A percentile compares a stretch with the other conserved stretches of the same genome.
These are phyloP conservation scores for Halcyon badia DNA, from an alignment of 2,797 vertebrate genomes.

Conservation along the genomic window DNA sequence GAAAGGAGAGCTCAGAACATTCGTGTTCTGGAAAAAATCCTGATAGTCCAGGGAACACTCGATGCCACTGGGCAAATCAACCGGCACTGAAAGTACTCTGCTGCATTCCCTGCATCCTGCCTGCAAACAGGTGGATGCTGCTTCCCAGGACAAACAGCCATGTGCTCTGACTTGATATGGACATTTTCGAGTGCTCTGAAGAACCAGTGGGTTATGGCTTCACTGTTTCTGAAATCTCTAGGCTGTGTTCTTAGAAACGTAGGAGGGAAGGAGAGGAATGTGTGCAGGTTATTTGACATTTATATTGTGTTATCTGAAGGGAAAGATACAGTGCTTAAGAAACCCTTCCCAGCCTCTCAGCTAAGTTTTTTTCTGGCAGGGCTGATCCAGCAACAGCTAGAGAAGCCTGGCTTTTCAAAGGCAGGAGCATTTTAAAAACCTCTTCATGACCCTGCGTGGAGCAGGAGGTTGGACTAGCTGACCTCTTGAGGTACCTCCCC, in stretches of 20 bases:
- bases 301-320: background rate
- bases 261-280: background rate
- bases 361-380: conserved; percentile 47
- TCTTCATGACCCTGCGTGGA: background rate
- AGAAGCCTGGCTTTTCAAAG: conserved; percentile 6
- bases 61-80: background rate
- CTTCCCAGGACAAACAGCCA: background rate
- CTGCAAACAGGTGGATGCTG: background rate
- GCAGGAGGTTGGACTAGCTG: background rate
- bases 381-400: background rate
- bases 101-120: background rate
- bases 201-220: background rate
- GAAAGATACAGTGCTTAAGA: background rate
- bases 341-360: background rate
- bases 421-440: background rate
- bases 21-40: background rate
- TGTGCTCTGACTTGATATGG: background rate
- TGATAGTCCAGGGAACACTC: background rate
- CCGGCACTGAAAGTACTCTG: background rate
- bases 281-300: background rate
- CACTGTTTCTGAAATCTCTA: background rate
- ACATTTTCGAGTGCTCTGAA: background rate
- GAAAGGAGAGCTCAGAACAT: background rate
- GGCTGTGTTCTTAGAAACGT: background rate
- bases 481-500: background rate